A percentile compares a stretch with the other conserved stretches of the same genome.
These are phyloP conservation scores for Rotaria sp. DNA, from an alignment of 2,888 invertebrate species.

Conservation along the genomic window DNA sequence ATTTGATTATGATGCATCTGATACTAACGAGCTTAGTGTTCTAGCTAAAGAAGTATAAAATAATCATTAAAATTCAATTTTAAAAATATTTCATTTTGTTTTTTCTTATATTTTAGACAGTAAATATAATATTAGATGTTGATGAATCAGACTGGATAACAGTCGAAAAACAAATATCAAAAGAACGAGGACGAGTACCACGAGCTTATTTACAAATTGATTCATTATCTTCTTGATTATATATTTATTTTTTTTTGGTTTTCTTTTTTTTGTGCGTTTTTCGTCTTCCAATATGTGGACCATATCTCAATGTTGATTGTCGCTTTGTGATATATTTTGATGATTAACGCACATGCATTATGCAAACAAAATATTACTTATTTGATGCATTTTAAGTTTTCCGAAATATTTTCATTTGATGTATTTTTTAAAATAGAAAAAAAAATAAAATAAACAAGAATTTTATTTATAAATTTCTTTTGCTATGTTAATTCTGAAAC, in stretches of 20 bases:
- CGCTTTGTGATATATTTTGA: not conserved
- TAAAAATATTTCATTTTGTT: not conserved
- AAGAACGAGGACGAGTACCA: not conserved
- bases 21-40: constrained; percentile 37
- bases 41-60: constrained; percentile 32
- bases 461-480: not conserved
- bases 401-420: not conserved
- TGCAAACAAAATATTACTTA: not conserved
- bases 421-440: no score
- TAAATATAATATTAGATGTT: not conserved
- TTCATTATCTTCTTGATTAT: not conserved
- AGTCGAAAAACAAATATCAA: not conserved
- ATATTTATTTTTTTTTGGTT: no score
- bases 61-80: not conserved
- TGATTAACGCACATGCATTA: not conserved
- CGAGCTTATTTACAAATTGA: not conserved
- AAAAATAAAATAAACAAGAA: not conserved
- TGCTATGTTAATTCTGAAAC: no score
- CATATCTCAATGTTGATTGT: not conserved
- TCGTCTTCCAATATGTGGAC: not conserved
- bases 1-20: constrained; percentile 39
- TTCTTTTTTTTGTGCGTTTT: not conserved
- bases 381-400: not conserved
- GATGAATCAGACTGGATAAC: not conserved
- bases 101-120: not conserved